Evolutionary conservation across 2,113 vertebrate species (phyloP).

Genomic region (Glaucidium brasilianum): DNA sequence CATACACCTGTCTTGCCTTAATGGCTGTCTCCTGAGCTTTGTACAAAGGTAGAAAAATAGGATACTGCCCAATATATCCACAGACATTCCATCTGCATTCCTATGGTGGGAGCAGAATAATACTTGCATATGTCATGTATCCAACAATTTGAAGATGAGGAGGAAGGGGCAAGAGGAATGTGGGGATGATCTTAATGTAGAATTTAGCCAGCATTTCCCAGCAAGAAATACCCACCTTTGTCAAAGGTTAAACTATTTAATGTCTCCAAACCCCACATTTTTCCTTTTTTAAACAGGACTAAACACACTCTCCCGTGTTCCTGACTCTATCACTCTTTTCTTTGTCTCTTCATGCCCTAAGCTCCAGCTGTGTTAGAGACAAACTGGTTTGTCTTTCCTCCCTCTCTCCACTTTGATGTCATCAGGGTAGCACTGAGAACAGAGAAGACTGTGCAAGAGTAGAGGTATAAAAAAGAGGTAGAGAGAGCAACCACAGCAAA

Average conservation of each 20-base stretch:
- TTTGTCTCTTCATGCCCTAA: not conserved
- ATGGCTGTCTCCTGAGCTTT: not conserved
- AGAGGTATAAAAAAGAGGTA: not conserved
- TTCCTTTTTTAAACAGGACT: not conserved
- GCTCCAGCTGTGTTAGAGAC: not conserved
- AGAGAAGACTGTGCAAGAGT: not conserved
- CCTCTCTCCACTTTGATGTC: not conserved
- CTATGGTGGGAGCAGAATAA: not conserved
- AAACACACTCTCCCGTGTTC: not conserved
- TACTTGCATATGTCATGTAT: not conserved
- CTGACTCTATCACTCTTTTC: not conserved
- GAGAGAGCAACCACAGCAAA: not conserved
- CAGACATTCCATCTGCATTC: not conserved
- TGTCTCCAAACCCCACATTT: not conserved
- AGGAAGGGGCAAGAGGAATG: not conserved
- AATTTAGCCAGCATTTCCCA: not conserved
- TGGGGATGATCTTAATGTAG: not conserved
- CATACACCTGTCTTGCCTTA: not conserved
- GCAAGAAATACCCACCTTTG: not conserved
- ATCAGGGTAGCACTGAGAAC: not conserved
- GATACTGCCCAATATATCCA: not conserved
- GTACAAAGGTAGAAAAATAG: not conserved
- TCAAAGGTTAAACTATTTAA: not conserved
- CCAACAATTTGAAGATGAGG: not conserved
- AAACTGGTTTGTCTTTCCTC: not conserved